A percentile compares a stretch with the other conserved stretches of the same genome.
phyloP scores from a whole-genome alignment of 2,113 vertebrate genomes.

The Callocephalon fimbriatum region DNA sequence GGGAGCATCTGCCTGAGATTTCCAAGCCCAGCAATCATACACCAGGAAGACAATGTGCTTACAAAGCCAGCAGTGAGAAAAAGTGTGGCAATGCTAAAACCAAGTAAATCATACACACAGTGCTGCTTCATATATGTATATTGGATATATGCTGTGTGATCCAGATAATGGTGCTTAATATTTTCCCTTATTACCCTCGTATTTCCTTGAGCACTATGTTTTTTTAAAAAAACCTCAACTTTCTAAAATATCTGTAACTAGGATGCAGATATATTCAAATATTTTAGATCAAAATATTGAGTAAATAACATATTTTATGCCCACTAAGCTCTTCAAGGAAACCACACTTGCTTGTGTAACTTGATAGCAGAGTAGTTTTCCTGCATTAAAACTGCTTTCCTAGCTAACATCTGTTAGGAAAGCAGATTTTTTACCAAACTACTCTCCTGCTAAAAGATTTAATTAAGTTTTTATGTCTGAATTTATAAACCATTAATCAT shows the following conservation, averaged over 20 bases:
- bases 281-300: not conserved
- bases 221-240: not conserved
- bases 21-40: not conserved
- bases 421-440: not conserved
- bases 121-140: not conserved
- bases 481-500: conserved; percentile 54
- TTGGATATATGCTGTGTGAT: not conserved
- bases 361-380: not conserved
- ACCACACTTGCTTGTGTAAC: not conserved
- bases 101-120: not conserved
- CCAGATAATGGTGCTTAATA: not conserved
- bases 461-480: conserved; percentile 51
- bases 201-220: not conserved
- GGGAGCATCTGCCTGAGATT: not conserved
- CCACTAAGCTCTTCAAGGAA: not conserved
- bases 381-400: not conserved
- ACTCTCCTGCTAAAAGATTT: not conserved
- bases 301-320: not conserved
- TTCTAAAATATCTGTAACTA: not conserved
- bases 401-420: not conserved
- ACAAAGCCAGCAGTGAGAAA: not conserved
- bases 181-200: not conserved
- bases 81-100: not conserved
- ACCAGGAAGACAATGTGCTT: not conserved
- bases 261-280: not conserved